Conservation (phyloP, 2,113 vertebrate genomes). For the Antennarius striatus region DNA sequence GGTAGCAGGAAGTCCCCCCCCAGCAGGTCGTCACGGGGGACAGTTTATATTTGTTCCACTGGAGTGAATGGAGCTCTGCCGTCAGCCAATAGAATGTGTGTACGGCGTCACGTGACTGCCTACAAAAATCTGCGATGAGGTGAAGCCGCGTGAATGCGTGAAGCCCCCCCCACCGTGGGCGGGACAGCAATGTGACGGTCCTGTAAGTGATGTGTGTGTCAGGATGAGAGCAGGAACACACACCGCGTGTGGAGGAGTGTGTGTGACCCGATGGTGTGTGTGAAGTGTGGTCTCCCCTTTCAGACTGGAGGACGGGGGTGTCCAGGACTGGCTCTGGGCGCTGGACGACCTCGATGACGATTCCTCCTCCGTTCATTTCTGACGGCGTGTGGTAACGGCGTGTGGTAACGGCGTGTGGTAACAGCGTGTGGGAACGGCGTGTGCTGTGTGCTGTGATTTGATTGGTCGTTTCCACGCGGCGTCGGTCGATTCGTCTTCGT, state of each 20-base stretch:
- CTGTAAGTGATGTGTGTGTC: too few relatives aligned
- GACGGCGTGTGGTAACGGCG: conserved; percentile 76
- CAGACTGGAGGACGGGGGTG: conserved; percentile 92
- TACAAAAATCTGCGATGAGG: too few relatives aligned
- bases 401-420: conserved; percentile 75
- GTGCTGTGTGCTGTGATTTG: conserved; percentile 51
- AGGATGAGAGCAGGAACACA: too few relatives aligned
- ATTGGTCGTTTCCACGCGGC: background rate
- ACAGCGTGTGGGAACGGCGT: conserved; percentile 73
- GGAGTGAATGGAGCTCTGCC: too few relatives aligned
- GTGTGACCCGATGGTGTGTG: background rate
- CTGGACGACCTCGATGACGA: conserved; percentile 94
- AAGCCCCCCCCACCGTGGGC: too few relatives aligned
- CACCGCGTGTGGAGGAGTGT: background rate
- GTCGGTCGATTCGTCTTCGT: background rate
- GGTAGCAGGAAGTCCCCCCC: conserved; percentile 76
- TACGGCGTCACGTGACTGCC: too few relatives aligned
- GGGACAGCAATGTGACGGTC: too few relatives aligned
- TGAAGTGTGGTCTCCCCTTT: conserved; percentile 79
- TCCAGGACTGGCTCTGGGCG: conserved; percentile 96
- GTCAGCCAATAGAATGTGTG: too few relatives aligned
- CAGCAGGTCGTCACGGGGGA: too few relatives aligned
- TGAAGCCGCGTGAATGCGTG: too few relatives aligned
- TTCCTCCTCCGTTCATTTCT: conserved; percentile 92
- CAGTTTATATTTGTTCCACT: too few relatives aligned